Conservation (phyloP, 2,888 invertebrate genomes). For the Periphyllus acericola region DNA sequence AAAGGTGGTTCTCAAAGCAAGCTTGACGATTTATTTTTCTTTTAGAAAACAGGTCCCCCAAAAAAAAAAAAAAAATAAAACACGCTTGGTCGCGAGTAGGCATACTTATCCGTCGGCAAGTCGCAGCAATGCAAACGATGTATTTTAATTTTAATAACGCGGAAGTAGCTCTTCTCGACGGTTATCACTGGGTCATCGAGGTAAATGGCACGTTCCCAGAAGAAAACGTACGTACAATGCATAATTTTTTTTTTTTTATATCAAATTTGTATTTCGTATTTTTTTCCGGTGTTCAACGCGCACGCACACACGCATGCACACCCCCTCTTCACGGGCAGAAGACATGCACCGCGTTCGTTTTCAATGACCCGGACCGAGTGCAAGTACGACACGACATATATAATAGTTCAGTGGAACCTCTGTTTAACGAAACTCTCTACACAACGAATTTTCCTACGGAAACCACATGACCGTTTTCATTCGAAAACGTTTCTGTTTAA, state of each 20-base stretch:
- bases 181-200: slow-evolving; percentile 35
- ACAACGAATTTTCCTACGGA: no score
- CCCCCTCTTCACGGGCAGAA: neutral
- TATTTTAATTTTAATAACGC: neutral
- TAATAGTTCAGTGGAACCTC: no score
- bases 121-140: no score
- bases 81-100: neutral
- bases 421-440: no score
- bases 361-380: neutral
- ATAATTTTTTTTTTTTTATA: neutral
- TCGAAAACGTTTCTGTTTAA: no score
- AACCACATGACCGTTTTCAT: no score
- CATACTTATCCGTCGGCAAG: no score
- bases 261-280: no score
- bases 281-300: neutral
- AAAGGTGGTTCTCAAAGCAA: neutral
- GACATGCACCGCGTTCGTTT: neutral
- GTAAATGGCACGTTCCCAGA: slow-evolving; percentile 2
- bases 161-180: neutral
- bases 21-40: neutral
- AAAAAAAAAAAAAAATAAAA: neutral
- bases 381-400: neutral
- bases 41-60: neutral
- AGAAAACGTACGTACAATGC: neutral
- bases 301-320: neutral